A percentile compares a stretch with the other conserved stretches of the same genome.
Evolutionary conservation across 2,888 invertebrate species (phyloP).

Genomic region (Mantis religiosa): DNA sequence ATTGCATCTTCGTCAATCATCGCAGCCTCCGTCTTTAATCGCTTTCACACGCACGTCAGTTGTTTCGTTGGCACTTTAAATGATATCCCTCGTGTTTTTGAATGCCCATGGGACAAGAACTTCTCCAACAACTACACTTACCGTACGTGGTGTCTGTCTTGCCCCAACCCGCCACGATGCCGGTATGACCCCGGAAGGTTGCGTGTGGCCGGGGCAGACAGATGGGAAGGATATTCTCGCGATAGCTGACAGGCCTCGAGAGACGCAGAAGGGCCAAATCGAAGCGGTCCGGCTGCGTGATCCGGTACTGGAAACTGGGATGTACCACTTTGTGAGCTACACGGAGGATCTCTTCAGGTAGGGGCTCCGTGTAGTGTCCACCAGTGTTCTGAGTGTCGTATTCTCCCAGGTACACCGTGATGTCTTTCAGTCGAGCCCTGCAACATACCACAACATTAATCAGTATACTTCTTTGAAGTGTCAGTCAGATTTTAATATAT

Average conservation of each 20-base stretch:
- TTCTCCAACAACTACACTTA: too few relatives aligned
- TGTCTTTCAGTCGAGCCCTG: slow-evolving; percentile 66
- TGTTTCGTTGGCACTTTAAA: too few relatives aligned
- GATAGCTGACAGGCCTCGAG: slow-evolving; percentile 60
- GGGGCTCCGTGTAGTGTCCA: slow-evolving; percentile 56
- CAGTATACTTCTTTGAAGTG: too few relatives aligned
- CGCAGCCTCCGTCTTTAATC: too few relatives aligned
- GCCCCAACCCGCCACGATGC: slow-evolving; percentile 78
- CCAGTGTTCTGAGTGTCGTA: slow-evolving; percentile 71
- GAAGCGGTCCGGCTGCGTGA: slow-evolving; percentile 75
- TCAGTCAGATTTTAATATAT: too few relatives aligned
- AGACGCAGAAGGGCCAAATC: slow-evolving; percentile 72
- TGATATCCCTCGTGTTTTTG: too few relatives aligned
- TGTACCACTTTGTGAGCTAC: slow-evolving; percentile 72
- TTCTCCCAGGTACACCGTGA: slow-evolving; percentile 74
- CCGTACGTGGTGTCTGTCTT: slow-evolving; percentile 61
- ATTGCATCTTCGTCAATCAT: too few relatives aligned
- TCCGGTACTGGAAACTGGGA: slow-evolving; percentile 73
- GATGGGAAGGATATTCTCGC: slow-evolving; percentile 70
- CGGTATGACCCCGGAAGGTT: slow-evolving; percentile 51
- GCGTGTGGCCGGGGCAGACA: slow-evolving; percentile 61
- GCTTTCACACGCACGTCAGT: too few relatives aligned
- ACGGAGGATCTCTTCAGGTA: slow-evolving; percentile 63
- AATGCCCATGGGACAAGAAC: too few relatives aligned
- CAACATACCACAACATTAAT: neutral